Evolutionary conservation across 2,888 invertebrate species (phyloP).

Genomic region (Euplagia quadripunctaria): DNA sequence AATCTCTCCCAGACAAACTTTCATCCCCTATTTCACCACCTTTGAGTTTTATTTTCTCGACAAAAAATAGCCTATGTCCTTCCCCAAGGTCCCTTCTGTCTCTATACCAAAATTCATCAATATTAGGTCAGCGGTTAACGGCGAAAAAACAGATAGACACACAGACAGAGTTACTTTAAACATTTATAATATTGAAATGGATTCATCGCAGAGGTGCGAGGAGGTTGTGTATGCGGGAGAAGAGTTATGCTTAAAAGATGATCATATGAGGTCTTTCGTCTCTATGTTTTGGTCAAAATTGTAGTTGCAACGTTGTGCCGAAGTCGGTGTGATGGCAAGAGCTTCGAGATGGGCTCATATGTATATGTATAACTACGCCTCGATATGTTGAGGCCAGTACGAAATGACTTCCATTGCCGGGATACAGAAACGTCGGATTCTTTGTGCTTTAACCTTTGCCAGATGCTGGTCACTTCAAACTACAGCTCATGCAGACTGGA

Average conservation of each 20-base stretch:
- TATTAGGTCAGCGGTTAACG: not conserved
- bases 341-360: not conserved
- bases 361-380: not conserved
- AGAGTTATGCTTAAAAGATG: not conserved
- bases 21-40: not conserved
- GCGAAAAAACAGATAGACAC: no score
- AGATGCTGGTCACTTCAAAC: not conserved
- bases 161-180: not conserved
- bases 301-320: no score
- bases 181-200: not conserved
- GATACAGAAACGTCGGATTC: not conserved
- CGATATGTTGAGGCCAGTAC: not conserved
- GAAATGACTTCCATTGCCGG: not conserved
- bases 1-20: not conserved
- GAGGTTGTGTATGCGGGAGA: not conserved
- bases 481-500: not conserved
- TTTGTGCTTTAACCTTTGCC: not conserved
- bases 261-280: not conserved
- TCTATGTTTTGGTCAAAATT: not conserved
- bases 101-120: not conserved
- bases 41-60: not conserved
- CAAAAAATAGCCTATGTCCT: not conserved
- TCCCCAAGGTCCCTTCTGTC: not conserved
- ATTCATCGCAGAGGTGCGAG: not conserved
- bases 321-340: not conserved